A percentile compares a stretch with the other conserved stretches of the same genome.
These are phyloP conservation scores for Acromyrmex heyeri DNA, from an alignment of 1,140 invertebrate species.

Conservation along the genomic window DNA sequence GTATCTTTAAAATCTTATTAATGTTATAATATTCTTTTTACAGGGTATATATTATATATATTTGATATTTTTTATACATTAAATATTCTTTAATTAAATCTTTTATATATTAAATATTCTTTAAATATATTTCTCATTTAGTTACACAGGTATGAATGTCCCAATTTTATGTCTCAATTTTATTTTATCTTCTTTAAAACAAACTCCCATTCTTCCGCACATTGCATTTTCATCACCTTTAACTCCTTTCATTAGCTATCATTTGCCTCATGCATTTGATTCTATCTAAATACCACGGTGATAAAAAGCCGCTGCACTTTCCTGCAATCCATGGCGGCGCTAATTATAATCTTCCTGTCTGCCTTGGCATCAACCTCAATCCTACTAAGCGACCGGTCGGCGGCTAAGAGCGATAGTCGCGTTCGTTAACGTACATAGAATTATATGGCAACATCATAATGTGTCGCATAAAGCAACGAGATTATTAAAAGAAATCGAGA, in stretches of 20 bases:
- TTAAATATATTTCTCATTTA: background rate
- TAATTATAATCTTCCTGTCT: constrained; percentile 58
- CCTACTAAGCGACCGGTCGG: too few species aligned
- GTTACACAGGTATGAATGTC: background rate
- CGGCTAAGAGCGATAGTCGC: constrained; percentile 34
- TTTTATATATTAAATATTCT: background rate
- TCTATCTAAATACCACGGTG: constrained; percentile 44
- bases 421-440: background rate
- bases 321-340: background rate
- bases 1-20: background rate
- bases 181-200: background rate
- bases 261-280: constrained; percentile 14
- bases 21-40: background rate
- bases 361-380: constrained; percentile 59
- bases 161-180: background rate
- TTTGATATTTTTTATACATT: background rate
- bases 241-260: constrained; percentile 14
- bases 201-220: background rate
- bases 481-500: constrained; percentile 45
- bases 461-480: background rate
- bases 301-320: constrained; percentile 40
- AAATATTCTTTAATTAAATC: background rate
- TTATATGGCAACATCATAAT: background rate
- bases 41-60: too few species aligned
- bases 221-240: constrained; percentile 31